Evolutionary conservation across 2,113 vertebrate species (phyloP), one percentile per base, ranked within the genome.

Genomic region (Hiodon tergisus): DNA sequence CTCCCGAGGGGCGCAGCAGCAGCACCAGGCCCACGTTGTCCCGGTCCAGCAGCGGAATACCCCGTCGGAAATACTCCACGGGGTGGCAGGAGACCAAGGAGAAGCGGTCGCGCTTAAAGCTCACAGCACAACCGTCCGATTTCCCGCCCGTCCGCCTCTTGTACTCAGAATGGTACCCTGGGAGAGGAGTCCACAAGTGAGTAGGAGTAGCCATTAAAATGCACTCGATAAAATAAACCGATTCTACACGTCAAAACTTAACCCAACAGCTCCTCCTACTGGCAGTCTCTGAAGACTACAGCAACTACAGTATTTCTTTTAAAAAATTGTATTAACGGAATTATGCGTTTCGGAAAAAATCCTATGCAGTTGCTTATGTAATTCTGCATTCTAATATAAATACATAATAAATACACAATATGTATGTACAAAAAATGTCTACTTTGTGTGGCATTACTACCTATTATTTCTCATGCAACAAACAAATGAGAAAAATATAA

Each of bases 21-120:
- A 97, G 78, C 31, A 99, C 93, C 82, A 97, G 62, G 14, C 95
- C 97, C 77, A 99, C 90, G n/a, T 99, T 99, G 89, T 99, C 95
- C 67, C 97, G 91, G 88, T 99, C 93, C 76, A 99, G 80, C 3
- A 98, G 90, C 5, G 93, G 81, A 78, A 99, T 90, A 60, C 93
- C 90, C 0, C 0, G 87, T 0, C 94, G 93, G 83, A 91, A 94
- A 79, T 91, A 99, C 81, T 99, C 96, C 11, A 99, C 92, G 0
- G 95, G 94, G 9, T 92, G 93, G 80, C 90, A 89, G 0, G 94
- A 94, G 1, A 95, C 75, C 55, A 99, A 91, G 4, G 87, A 89
- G 78, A 99, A 96, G 79, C 93, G 93, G 76, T 92, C 92, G 10
- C 87, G 85, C 79, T 94, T 99, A 83, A 98, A 98, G 85, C 90